These are phyloP conservation scores for Arnoldichthys spilopterus DNA, from an alignment of 2,797 vertebrate species.

Conservation along the genomic window DNA sequence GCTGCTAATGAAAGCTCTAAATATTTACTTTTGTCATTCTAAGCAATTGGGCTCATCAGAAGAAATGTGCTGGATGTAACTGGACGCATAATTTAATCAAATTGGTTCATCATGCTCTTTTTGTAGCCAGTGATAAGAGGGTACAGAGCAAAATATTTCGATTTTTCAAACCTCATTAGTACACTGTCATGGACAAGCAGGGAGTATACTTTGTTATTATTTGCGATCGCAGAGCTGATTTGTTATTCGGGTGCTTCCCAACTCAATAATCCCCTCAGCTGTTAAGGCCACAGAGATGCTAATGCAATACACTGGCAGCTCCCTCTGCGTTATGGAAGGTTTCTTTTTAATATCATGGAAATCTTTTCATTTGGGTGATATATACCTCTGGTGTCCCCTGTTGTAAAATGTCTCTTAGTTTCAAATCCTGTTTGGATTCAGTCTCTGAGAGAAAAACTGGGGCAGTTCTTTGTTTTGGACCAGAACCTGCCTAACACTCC, in stretches of 20 bases:
- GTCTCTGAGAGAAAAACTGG: not conserved
- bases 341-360: constrained; percentile 19
- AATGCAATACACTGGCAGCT: constrained; percentile 11
- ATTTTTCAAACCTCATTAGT: constrained; percentile 7
- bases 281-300: not conserved
- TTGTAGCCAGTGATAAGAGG: not conserved
- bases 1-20: constrained; percentile 20
- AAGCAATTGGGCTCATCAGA: not conserved
- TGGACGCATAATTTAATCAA: constrained; percentile 18
- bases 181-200: not conserved
- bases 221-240: constrained; percentile 8
- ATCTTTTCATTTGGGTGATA: constrained; percentile 22
- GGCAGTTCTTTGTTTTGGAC: not conserved
- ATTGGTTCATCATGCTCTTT: constrained; percentile 18
- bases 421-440: not conserved
- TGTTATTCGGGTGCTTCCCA: not conserved
- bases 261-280: constrained; percentile 17
- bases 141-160: constrained; percentile 15
- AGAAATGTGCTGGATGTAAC: constrained; percentile 18
- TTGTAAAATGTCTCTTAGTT: not conserved
- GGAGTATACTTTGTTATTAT: constrained; percentile 9
- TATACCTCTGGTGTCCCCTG: not conserved
- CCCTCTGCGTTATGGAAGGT: not conserved
- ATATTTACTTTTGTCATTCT: constrained; percentile 3
- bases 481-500: not conserved